These are phyloP conservation scores for Sphaerophoria rueppellii DNA, from an alignment of 2,888 invertebrate genomes.

Conservation along the genomic window DNA sequence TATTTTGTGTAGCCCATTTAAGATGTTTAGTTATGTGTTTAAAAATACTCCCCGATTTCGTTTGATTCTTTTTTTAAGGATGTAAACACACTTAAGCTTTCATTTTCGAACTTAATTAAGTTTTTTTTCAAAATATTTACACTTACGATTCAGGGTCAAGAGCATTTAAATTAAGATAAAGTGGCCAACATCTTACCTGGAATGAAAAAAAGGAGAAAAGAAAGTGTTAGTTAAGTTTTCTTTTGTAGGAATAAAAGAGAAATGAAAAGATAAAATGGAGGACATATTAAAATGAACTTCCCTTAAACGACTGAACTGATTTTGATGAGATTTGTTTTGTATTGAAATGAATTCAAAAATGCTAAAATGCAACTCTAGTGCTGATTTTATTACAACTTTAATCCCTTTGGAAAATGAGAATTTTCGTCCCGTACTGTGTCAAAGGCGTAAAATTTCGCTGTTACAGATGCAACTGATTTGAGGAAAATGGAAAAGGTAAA, in stretches of 20 bases:
- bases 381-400: too few relatives aligned
- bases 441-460: too few relatives aligned
- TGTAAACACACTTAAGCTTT: slow-evolving; percentile 6
- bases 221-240: background rate
- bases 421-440: too few relatives aligned
- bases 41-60: background rate
- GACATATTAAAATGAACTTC: too few relatives aligned
- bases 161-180: slow-evolving; percentile 12
- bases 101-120: background rate
- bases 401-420: too few relatives aligned
- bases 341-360: too few relatives aligned
- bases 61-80: background rate
- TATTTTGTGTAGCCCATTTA: slow-evolving; percentile 2
- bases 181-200: slow-evolving; percentile 50
- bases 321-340: too few relatives aligned
- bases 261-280: too few relatives aligned
- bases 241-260: background rate
- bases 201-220: slow-evolving; percentile 23
- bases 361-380: too few relatives aligned
- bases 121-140: background rate
- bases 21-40: background rate
- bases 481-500: too few relatives aligned
- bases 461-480: too few relatives aligned
- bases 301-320: too few relatives aligned
- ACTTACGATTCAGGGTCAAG: slow-evolving; percentile 29